Percentiles rank a stretch among this genome's conserved stretches.
Evolutionary conservation across 2,113 vertebrate genomes (phyloP).

Genomic region (Grantiella picta): DNA sequence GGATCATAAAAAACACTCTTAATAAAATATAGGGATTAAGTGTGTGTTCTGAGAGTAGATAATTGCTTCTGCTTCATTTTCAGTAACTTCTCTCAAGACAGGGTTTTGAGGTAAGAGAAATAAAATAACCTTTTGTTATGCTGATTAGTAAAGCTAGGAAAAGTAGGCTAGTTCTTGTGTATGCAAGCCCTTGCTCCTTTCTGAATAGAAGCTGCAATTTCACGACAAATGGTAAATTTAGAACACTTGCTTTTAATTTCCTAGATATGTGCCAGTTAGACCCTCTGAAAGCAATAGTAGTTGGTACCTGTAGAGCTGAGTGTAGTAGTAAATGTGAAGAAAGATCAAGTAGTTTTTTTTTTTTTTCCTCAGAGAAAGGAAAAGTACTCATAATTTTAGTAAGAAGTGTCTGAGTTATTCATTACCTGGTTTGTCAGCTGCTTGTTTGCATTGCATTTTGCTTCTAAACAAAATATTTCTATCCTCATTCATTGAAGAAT

Average conservation of each 20-base stretch:
- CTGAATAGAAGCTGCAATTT: constrained; percentile 23
- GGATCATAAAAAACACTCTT: constrained; percentile 2
- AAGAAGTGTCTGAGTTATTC: neutral
- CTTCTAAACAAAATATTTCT: constrained; percentile 5
- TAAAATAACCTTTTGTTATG: constrained; percentile 29
- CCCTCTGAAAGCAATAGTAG: neutral
- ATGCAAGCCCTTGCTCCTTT: neutral
- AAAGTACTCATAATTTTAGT: neutral
- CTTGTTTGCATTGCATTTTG: constrained; percentile 22
- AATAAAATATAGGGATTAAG: constrained; percentile 50
- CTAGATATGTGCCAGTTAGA: neutral
- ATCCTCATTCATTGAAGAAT: neutral
- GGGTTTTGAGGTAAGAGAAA: constrained; percentile 21
- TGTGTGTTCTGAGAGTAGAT: constrained; percentile 21
- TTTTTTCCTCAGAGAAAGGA: neutral
- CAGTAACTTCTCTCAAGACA: constrained; percentile 8
- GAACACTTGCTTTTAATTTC: neutral
- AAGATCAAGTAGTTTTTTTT: neutral
- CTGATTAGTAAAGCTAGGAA: constrained; percentile 13
- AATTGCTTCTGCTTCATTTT: constrained; percentile 46
- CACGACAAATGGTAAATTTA: neutral
- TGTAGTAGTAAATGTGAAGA: neutral
- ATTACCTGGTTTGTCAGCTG: neutral
- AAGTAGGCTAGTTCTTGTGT: constrained; percentile 20
- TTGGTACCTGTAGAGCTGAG: neutral